Conservation (phyloP, 2,888 invertebrate genomes). For the Lycocerus yunnanus region DNA sequence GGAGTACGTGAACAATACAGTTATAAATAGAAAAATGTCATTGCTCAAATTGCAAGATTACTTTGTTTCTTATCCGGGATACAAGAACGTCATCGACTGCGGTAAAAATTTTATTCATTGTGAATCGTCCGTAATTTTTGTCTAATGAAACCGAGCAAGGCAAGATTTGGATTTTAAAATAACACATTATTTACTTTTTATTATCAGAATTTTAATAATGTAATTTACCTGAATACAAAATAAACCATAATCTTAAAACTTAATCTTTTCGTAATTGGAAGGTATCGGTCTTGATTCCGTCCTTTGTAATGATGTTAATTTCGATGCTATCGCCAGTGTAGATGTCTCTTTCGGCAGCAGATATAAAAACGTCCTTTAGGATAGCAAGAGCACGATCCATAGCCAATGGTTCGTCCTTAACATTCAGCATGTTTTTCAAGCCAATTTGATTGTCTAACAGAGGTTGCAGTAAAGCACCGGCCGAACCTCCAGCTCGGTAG, state of each 20-base stretch:
- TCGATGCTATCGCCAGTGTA: constrained; percentile 92
- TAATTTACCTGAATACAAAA: background rate
- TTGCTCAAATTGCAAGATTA: no score
- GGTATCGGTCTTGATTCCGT: constrained; percentile 74
- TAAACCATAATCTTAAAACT: constrained; percentile 36
- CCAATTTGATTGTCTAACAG: constrained; percentile 96
- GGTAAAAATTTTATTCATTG: no score
- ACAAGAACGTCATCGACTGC: no score
- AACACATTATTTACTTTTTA: background rate
- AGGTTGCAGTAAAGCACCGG: constrained; percentile 89
- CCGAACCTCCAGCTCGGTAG: constrained; percentile 90
- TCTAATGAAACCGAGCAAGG: no score
- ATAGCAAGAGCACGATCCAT: constrained; percentile 82
- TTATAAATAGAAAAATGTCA: no score
- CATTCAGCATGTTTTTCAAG: constrained; percentile 82
- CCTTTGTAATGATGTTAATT: constrained; percentile 86
- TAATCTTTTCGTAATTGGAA: constrained; percentile 90
- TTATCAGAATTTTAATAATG: background rate
- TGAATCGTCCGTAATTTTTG: no score
- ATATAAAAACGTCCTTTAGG: constrained; percentile 94
- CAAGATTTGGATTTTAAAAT: background rate
- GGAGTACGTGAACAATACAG: no score
- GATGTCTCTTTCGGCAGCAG: constrained; percentile 97
- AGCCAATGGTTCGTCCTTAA: constrained; percentile 65
- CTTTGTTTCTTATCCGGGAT: no score